Evolutionary conservation across 2,888 invertebrate species (phyloP), one percentile per base, ranked within the genome.

Genomic region (Megastigmus dorsalis): DNA sequence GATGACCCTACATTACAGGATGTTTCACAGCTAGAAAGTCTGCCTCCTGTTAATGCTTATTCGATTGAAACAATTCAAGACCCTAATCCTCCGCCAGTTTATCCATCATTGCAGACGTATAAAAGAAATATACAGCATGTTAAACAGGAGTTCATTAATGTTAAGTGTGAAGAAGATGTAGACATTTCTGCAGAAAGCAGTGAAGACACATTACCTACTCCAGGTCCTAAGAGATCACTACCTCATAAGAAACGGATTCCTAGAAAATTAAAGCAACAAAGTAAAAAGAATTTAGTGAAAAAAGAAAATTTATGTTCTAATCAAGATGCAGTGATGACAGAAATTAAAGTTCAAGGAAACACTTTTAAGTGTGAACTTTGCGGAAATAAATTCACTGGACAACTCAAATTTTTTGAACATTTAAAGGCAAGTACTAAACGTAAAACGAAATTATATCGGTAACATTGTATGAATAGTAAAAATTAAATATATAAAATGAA

Each of bases 181-280:
- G 88, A 88, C 2, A 88, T 88, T 41, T 89, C 89, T 1, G 89
- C 88, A 6, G 89, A 89, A 71, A 89, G 89, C 66, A 87, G 87
- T 20, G 90, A 89, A 45, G 89, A 88, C 65, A 84, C 88, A 26
- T 79, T 85, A 1, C 85, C 67, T 38, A 84, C 85, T 13, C 84
- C 88, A 1, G 88, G 89, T 65, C 85, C 83, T 9, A 92, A 92
- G 79, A 93, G 94, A 86, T 93, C 93, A 78, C 88, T 96, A 71
- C 96, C 96, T 0, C 96, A 96, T 85, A 96, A 96, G 86, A 96
- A 96, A 85, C 90, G 96, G 59, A 95, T 96, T 79, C 93, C 95
- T 0, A 90, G 93, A 70, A 95, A 95, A 82, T 88, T 95, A 20
- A 93, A 92, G 81, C 91, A 89, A 78, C 82, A 84, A 38, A 81